These are phyloP conservation scores for Cephus sareptanus DNA, from an alignment of 2,888 invertebrate species.

Conservation along the genomic window DNA sequence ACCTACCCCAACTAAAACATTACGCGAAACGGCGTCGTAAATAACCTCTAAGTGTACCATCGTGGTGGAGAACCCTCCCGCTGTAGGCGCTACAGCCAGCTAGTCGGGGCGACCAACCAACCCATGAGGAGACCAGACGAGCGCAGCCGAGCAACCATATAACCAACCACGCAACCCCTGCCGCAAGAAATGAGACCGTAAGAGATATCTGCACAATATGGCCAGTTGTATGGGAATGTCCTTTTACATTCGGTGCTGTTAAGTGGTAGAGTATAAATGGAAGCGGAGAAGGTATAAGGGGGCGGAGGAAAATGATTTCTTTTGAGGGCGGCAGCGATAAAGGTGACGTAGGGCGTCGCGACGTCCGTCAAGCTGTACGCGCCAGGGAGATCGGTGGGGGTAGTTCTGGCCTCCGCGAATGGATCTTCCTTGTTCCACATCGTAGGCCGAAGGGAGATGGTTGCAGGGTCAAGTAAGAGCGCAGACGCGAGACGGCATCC, in stretches of 20 bases:
- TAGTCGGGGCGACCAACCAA: constrained; percentile 22
- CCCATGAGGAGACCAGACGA: constrained; percentile 28
- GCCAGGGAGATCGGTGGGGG: constrained; percentile 4
- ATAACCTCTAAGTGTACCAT: constrained; percentile 60
- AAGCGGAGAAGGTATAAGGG: neutral
- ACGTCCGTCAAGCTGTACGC: constrained; percentile 60
- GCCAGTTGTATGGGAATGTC: neutral
- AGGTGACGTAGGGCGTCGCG: constrained; percentile 64
- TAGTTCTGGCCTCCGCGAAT: constrained; percentile 5
- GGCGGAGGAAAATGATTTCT: constrained; percentile 19
- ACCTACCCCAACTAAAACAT: constrained; percentile 61
- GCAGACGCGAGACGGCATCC: constrained; percentile 48
- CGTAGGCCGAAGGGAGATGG: constrained; percentile 36
- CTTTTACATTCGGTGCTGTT: neutral
- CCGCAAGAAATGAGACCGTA: neutral
- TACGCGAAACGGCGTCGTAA: constrained; percentile 61
- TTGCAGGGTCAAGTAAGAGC: constrained; percentile 59
- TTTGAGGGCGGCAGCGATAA: constrained; percentile 52
- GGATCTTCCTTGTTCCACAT: constrained; percentile 18
- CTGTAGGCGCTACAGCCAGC: constrained; percentile 37
- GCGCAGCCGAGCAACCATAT: constrained; percentile 19
- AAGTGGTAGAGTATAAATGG: neutral
- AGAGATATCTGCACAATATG: neutral
- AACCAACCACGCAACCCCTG: neutral
- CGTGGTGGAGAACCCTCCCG: constrained; percentile 27